A percentile compares a stretch with the other conserved stretches of the same genome.
Conservation (phyloP, 2,113 vertebrate genomes). For the Dasyurus viverrinus region DNA sequence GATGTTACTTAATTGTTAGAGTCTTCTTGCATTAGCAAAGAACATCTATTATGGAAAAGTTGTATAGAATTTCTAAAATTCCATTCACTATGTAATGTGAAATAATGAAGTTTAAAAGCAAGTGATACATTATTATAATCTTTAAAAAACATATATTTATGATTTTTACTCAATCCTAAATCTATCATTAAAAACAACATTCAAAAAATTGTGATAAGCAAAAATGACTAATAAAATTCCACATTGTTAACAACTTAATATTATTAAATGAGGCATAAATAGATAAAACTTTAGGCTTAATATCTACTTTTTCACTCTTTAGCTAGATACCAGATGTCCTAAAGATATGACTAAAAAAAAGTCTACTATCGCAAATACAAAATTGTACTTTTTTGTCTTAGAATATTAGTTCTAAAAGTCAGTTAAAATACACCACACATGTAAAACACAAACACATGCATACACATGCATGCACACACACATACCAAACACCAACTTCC, state of each 20-base stretch:
- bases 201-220: background rate
- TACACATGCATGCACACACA: no score
- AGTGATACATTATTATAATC: constrained; percentile 34
- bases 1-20: background rate
- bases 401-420: background rate
- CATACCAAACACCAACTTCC: background rate
- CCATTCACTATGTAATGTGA: constrained; percentile 21
- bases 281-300: background rate
- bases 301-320: background rate
- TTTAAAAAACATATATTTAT: constrained; percentile 58
- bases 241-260: background rate
- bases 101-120: background rate
- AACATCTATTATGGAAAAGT: constrained; percentile 14
- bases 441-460: no score
- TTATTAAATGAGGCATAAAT: background rate
- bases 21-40: background rate
- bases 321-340: background rate
- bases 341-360: background rate
- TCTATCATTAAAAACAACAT: background rate
- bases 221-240: background rate
- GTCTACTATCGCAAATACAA: background rate
- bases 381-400: background rate
- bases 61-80: constrained; percentile 59
- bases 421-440: no score
- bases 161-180: constrained; percentile 29